A percentile compares a stretch with the other conserved stretches of the same genome.
These are phyloP conservation scores for Samia ricini DNA, from an alignment of 1,140 invertebrate genomes.

Conservation along the genomic window DNA sequence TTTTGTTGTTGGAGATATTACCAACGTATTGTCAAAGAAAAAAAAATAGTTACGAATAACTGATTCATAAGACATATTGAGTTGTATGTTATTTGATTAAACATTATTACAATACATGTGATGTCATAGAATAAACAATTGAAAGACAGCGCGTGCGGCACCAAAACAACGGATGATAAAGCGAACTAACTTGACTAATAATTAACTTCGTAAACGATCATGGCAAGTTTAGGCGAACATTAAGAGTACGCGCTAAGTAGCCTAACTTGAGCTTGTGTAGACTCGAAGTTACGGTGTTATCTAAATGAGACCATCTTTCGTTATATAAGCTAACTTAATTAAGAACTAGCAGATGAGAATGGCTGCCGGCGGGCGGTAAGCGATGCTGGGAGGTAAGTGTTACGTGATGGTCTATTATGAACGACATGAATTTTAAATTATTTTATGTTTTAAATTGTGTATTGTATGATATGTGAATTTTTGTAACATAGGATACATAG, in stretches of 20 bases:
- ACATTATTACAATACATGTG: constrained; percentile 12
- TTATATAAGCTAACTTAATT: constrained; percentile 80
- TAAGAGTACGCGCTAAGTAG: constrained; percentile 63
- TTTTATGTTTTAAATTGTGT: too few species aligned
- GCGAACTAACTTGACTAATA: constrained; percentile 45
- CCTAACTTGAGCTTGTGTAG: constrained; percentile 61
- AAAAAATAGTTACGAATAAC: too few species aligned
- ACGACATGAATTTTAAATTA: too few species aligned
- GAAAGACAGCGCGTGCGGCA: not conserved
- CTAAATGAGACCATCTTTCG: constrained; percentile 79
- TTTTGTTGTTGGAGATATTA: too few species aligned
- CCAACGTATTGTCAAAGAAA: too few species aligned
- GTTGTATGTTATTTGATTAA: too few species aligned
- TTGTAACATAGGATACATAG: too few species aligned
- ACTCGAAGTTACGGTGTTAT: constrained; percentile 76
- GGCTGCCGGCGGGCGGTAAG: constrained; percentile 58
- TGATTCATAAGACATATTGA: too few species aligned
- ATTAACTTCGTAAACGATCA: constrained; percentile 47
- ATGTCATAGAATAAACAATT: not conserved
- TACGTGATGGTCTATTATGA: too few species aligned
- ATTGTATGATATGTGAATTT: too few species aligned
- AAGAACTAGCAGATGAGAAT: constrained; percentile 78
- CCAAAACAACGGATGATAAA: constrained; percentile 41
- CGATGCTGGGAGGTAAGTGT: constrained; percentile 43
- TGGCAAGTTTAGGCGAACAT: constrained; percentile 47